These are phyloP conservation scores for Gambusia holbrooki DNA, from an alignment of 2,113 vertebrate genomes.

Conservation along the genomic window DNA sequence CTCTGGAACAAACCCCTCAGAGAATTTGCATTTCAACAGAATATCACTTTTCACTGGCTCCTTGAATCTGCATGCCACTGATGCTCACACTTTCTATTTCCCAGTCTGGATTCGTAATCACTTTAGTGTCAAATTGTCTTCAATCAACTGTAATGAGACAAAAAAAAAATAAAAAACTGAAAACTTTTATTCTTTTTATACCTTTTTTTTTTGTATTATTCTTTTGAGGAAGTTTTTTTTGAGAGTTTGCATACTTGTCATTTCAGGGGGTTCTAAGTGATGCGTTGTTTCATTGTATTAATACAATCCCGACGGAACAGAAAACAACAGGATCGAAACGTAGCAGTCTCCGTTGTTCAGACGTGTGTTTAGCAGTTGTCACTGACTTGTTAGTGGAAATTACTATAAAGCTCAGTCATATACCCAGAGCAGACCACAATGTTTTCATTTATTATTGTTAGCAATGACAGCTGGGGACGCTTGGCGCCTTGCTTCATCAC, in stretches of 20 bases:
- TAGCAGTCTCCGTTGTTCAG: slow-evolving; percentile 16
- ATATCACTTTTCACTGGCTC: slow-evolving; percentile 72
- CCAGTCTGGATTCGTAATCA: slow-evolving; percentile 66
- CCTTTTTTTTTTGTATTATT: background rate
- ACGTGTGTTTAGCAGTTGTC: slow-evolving; percentile 14
- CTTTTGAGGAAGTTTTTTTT: slow-evolving; percentile 33
- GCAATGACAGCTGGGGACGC: slow-evolving; percentile 77
- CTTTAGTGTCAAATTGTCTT: slow-evolving; percentile 74
- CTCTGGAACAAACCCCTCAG: slow-evolving; percentile 74
- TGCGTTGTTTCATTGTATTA: slow-evolving; percentile 9
- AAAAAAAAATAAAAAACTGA: slow-evolving; percentile 31
- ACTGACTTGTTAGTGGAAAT: slow-evolving; percentile 30
- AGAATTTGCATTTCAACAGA: slow-evolving; percentile 77
- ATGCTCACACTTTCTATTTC: slow-evolving; percentile 65
- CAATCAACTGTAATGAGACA: slow-evolving; percentile 59
- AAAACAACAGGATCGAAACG: slow-evolving; percentile 28
- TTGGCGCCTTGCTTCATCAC: slow-evolving; percentile 67
- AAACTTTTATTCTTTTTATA: background rate
- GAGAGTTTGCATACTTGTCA: slow-evolving; percentile 21
- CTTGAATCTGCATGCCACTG: slow-evolving; percentile 60
- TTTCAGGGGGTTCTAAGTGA: slow-evolving; percentile 27
- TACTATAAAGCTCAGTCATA: slow-evolving; percentile 41
- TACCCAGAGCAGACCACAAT: slow-evolving; percentile 47
- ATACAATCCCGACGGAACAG: slow-evolving; percentile 34
- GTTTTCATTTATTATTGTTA: slow-evolving; percentile 58